Evolutionary conservation across 2,888 invertebrate species (phyloP).

Genomic region (Timema cristinae): DNA sequence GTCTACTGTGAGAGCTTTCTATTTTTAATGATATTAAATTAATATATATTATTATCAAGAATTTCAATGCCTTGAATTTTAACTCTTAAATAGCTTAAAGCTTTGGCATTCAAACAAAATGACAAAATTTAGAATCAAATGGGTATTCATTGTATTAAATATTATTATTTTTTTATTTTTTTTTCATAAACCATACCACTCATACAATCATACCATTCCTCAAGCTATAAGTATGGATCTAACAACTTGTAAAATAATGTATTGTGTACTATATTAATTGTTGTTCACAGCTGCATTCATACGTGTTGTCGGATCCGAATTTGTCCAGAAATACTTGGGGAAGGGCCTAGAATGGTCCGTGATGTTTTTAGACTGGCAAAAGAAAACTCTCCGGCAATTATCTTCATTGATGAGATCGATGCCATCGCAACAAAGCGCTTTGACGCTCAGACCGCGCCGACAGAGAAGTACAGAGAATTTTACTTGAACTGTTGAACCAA

Average conservation of each 20-base stretch:
- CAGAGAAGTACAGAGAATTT: constrained; percentile 96
- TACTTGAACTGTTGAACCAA: constrained; percentile 94
- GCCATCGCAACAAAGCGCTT: constrained; percentile 99
- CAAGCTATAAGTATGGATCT: neutral
- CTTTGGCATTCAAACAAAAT: too few species aligned
- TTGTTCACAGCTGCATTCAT: constrained; percentile 83
- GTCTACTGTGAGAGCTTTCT: too few species aligned
- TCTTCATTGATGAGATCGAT: constrained; percentile 99
- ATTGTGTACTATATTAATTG: neutral
- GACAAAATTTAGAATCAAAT: too few species aligned
- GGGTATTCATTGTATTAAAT: constrained; percentile 12
- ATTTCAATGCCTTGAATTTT: too few species aligned
- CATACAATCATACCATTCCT: neutral
- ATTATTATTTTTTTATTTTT: too few species aligned
- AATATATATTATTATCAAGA: too few species aligned
- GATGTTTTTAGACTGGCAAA: constrained; percentile 98
- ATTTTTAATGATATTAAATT: too few species aligned
- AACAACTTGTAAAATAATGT: neutral
- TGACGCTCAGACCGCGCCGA: constrained; percentile 98
- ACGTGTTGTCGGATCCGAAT: constrained; percentile 98
- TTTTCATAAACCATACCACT: neutral
- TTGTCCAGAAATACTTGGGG: constrained; percentile 98
- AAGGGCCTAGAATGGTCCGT: constrained; percentile 98
- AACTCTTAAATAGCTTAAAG: too few species aligned
- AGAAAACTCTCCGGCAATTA: constrained; percentile 98